phyloP scores from a whole-genome alignment of 1,140 invertebrate species.

The Caenorhabditis inopinata region DNA sequence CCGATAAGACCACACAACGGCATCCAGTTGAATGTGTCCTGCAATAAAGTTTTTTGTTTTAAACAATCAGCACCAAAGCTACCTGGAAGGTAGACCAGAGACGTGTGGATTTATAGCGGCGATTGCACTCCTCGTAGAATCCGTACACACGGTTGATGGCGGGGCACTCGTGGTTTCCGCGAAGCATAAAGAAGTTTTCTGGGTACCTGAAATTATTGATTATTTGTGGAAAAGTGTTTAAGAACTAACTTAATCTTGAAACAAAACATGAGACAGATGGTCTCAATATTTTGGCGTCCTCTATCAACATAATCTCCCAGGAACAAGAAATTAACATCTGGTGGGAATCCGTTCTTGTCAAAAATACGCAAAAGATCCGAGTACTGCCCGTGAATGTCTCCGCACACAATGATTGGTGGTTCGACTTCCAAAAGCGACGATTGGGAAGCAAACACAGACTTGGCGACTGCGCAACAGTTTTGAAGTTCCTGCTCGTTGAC shows the following conservation, averaged over 20 bases:
- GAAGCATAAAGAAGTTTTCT: conserved; percentile 74
- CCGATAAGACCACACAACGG: conserved; percentile 78
- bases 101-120: conserved; percentile 52
- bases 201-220: conserved; percentile 68
- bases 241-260: conserved; percentile 69
- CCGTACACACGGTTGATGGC: conserved; percentile 73
- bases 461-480: conserved; percentile 68
- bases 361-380: conserved; percentile 66
- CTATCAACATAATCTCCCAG: conserved; percentile 56
- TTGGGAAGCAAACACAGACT: conserved; percentile 64
- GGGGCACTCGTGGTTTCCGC: conserved; percentile 75
- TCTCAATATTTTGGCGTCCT: conserved; percentile 61
- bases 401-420: conserved; percentile 64
- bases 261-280: conserved; percentile 72
- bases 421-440: conserved; percentile 53
- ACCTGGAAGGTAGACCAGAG: conserved; percentile 65
- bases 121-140: conserved; percentile 69
- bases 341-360: conserved; percentile 66
- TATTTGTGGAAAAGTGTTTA: background rate
- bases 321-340: conserved; percentile 55
- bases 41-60: too few relatives aligned
- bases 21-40: conserved; percentile 67
- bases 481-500: conserved; percentile 48
- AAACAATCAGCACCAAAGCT: too few relatives aligned
- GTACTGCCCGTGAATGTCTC: conserved; percentile 69